phyloP scores from a whole-genome alignment of 2,888 invertebrate genomes.

The Linnaemya tessellans region DNA sequence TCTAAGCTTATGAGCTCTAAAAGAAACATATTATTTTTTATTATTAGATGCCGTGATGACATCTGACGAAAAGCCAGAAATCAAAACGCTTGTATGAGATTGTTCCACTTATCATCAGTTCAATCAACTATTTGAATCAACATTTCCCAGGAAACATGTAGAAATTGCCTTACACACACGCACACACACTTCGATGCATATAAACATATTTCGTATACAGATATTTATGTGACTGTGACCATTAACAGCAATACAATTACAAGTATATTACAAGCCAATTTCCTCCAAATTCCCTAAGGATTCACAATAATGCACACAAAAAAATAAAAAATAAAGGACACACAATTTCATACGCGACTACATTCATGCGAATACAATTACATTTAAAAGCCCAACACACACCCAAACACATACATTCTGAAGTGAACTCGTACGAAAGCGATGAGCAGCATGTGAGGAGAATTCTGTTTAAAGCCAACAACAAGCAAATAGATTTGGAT shows the following conservation, averaged over 20 bases:
- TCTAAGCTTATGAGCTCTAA: too few relatives aligned
- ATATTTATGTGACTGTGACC: conserved; percentile 50
- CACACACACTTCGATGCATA: neutral
- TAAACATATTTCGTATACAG: neutral
- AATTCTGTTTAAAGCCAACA: conserved; percentile 59
- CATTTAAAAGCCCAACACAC: conserved; percentile 54
- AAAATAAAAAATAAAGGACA: neutral
- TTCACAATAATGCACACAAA: conserved; percentile 46
- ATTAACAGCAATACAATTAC: conserved; percentile 72
- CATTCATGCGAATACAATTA: conserved; percentile 15
- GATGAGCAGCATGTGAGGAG: conserved; percentile 25
- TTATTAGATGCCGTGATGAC: too few relatives aligned
- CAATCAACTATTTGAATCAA: conserved; percentile 15
- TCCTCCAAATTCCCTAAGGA: conserved; percentile 69
- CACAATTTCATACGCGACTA: conserved; percentile 53
- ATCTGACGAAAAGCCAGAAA: neutral
- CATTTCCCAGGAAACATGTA: conserved; percentile 3
- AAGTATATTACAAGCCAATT: conserved; percentile 73
- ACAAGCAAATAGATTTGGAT: conserved; percentile 57
- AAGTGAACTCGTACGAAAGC: conserved; percentile 58
- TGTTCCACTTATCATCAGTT: conserved; percentile 15
- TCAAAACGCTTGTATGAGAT: neutral
- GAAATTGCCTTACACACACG: conserved; percentile 5
- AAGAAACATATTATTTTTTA: too few relatives aligned
- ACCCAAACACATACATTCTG: conserved; percentile 52